Evolutionary conservation across 2,113 vertebrate species (phyloP).

Genomic region (Octodon degus): DNA sequence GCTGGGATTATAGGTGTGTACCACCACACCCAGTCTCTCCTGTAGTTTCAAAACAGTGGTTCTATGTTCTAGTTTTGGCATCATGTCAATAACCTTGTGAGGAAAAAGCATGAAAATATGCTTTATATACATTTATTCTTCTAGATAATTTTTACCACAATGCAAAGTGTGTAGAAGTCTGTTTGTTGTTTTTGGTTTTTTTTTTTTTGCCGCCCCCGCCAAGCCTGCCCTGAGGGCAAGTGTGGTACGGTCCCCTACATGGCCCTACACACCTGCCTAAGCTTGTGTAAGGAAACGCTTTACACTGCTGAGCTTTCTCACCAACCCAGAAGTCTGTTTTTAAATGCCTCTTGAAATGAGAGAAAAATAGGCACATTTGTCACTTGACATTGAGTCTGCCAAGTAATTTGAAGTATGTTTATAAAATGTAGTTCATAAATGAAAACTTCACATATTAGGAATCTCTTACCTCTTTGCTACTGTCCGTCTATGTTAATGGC

Average conservation of each 20-base stretch:
- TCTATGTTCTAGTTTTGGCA: not conserved
- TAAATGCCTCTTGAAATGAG: conserved; percentile 1
- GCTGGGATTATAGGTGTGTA: no score
- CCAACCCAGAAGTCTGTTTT: not conserved
- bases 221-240: no score
- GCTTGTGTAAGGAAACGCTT: no score
- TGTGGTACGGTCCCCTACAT: no score
- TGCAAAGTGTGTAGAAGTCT: not conserved
- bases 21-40: no score
- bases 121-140: not conserved
- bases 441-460: not conserved
- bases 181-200: not conserved
- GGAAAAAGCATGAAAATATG: not conserved
- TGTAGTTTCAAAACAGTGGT: not conserved
- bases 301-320: no score
- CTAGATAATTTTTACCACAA: not conserved
- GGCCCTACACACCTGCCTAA: no score
- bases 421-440: not conserved
- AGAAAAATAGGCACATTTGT: not conserved
- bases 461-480: not conserved
- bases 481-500: not conserved
- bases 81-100: not conserved
- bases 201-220: no score
- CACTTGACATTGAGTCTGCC: not conserved
- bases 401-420: conserved; percentile 24